Evolutionary conservation across 1,140 invertebrate genomes (phyloP).

Genomic region (Bombus pascuorum): DNA sequence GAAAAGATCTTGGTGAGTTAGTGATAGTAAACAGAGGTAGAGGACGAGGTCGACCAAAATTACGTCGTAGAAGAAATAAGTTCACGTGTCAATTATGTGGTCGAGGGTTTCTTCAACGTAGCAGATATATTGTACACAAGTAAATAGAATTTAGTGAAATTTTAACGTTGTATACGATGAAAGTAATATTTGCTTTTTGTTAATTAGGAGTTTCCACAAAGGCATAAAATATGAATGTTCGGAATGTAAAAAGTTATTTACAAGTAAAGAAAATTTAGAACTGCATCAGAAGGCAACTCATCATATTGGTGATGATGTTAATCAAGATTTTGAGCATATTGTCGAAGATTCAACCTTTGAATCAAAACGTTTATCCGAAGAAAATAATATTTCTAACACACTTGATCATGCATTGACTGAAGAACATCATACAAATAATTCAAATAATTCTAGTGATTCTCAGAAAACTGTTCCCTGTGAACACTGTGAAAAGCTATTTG

Average conservation of each 20-base stretch:
- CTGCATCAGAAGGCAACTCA: constrained; percentile 82
- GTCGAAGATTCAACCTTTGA: constrained; percentile 2
- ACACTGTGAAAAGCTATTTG: constrained; percentile 84
- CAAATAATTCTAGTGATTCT: not conserved
- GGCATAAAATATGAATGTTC: constrained; percentile 82
- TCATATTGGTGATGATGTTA: constrained; percentile 81
- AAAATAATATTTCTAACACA: not conserved
- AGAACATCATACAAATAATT: constrained; percentile 11
- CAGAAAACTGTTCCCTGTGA: constrained; percentile 78
- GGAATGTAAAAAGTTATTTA: constrained; percentile 81
- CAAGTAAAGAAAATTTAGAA: constrained; percentile 79
- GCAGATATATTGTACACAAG: constrained; percentile 81
- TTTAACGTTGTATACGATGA: not conserved
- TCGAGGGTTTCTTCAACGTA: constrained; percentile 82
- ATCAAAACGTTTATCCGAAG: constrained; percentile 22
- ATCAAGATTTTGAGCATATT: constrained; percentile 68
- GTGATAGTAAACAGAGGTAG: constrained; percentile 85
- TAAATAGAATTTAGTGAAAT: constrained; percentile 51
- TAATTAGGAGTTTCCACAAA: constrained; percentile 79
- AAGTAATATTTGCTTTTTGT: constrained; percentile 1
- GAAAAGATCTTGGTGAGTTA: constrained; percentile 84
- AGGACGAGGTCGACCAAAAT: constrained; percentile 83
- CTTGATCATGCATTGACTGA: constrained; percentile 8
- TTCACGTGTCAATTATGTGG: constrained; percentile 84
- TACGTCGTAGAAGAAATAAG: constrained; percentile 79